Base-by-base conservation (phyloP, 2,888 invertebrate species). In the Crematogaster levior region DNA sequence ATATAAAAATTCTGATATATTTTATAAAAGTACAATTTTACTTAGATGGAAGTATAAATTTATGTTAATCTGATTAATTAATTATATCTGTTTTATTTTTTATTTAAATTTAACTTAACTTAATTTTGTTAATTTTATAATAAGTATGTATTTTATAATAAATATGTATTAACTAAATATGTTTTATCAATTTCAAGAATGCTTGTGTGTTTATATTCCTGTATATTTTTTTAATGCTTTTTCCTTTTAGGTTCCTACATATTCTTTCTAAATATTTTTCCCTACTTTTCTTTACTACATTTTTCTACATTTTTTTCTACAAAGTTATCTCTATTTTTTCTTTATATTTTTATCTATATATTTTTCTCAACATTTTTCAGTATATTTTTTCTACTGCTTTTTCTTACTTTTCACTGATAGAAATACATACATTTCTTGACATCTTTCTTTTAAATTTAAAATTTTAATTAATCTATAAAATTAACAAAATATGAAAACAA, bases 1-100 rank as follows among this genome's bases (percentile, higher is more conserved):
- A n/a, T n/a, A 66, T n/a, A 66, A 68, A 48, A 48, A 53, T 15
- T 30, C 1, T 48, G 30, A n/a, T n/a, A 15, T 66, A 66, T 27
- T 48, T 48, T 15, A 18, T n/a, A n/a, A 48, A 48, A 30, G 4
- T 48, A 30, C 9, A 21, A 40, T 40, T 68, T 21, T 10, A 37
- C 37, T 53, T 53, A n/a, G 46, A 9, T 63, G 9, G 5, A 61
- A 15, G 15, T 30, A 5, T 21, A 21, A 63, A 4, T 24, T 70
- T 3, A 24, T 53, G 15, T 53, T 30, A 43, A 18, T 27, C 24
- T 43, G 3, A 43, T 24, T 65, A 21, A 61, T 65, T 43, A 65
- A 65, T 18, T 43, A 5, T 21, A 21, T 1, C 24, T 43, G 24
- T 34, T 18, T 3, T 30, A 3, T 15, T 65, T n/a, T 3, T 51